Evolutionary conservation across 2,797 vertebrate genomes (phyloP).

Genomic region (Sebastes oblongus): DNA sequence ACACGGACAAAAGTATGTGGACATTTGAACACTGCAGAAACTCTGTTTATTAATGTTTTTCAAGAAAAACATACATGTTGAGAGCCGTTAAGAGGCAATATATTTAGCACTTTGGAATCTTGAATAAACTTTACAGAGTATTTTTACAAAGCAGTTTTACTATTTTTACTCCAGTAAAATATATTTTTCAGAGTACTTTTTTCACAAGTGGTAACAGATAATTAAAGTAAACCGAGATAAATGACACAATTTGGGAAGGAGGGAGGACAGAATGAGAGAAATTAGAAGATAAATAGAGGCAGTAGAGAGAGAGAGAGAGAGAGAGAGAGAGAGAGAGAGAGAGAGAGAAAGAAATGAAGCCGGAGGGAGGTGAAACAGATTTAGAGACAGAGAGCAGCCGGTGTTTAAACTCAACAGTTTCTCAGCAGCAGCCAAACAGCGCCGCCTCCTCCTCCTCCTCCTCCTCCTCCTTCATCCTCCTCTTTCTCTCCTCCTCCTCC

Average conservation of each 20-base stretch:
- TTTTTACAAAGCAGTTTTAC: background rate
- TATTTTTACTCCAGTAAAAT: background rate
- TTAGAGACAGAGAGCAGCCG: conserved; percentile 32
- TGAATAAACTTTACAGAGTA: too few species aligned
- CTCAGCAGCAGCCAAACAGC: conserved; percentile 19
- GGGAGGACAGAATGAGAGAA: background rate
- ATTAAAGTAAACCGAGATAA: background rate
- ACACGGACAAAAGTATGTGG: background rate
- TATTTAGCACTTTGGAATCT: too few species aligned
- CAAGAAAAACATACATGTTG: background rate
- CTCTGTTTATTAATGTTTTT: background rate
- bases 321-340: background rate
- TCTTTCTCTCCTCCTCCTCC: background rate
- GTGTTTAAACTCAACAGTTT: conserved; percentile 42
- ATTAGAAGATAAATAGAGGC: background rate
- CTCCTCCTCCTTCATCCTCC: conserved; percentile 9
- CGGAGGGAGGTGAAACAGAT: conserved; percentile 39
- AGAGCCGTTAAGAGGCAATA: too few species aligned
- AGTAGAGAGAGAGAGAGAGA: background rate
- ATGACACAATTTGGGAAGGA: background rate
- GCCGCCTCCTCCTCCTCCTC: conserved; percentile 12
- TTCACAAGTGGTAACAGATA: background rate
- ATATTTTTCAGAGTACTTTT: background rate
- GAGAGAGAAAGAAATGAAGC: conserved; percentile 14
- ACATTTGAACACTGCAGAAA: background rate